Percentiles rank a stretch among this genome's conserved stretches.
Evolutionary conservation across 2,113 vertebrate genomes (phyloP).

Genomic region (Meriones unguiculatus): DNA sequence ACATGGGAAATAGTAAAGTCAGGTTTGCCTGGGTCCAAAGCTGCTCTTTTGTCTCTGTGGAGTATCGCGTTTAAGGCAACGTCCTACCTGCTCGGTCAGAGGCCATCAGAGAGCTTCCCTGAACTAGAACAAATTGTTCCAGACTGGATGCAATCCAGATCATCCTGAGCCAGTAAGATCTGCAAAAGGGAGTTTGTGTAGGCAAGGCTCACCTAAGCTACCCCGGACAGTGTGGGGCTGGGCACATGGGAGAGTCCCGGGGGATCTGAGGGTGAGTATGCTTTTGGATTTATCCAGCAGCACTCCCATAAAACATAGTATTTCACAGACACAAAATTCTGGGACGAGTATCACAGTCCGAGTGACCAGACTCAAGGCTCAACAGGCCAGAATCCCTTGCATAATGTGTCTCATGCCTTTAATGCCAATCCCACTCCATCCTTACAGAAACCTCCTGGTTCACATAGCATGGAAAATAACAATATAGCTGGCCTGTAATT

Average conservation of each 20-base stretch:
- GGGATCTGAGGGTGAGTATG: too few species aligned
- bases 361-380: not conserved
- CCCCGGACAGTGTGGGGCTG: not conserved
- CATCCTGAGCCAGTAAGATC: not conserved
- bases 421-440: not conserved
- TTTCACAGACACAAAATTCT: not conserved
- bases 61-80: not conserved
- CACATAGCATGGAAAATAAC: not conserved
- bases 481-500: not conserved
- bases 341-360: not conserved
- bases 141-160: not conserved
- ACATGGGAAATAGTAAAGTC: conserved; percentile 7
- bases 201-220: not conserved
- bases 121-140: not conserved
- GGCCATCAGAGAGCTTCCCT: not conserved
- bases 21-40: not conserved
- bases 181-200: not conserved
- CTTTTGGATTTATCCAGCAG: not conserved
- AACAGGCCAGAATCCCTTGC: not conserved
- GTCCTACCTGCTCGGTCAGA: not conserved
- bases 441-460: not conserved
- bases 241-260: not conserved
- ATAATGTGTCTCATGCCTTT: not conserved
- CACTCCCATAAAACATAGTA: not conserved
- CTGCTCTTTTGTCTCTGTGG: not conserved